phyloP scores from a whole-genome alignment of 2,888 invertebrate species.

The Rhorus exstirpatorius region DNA sequence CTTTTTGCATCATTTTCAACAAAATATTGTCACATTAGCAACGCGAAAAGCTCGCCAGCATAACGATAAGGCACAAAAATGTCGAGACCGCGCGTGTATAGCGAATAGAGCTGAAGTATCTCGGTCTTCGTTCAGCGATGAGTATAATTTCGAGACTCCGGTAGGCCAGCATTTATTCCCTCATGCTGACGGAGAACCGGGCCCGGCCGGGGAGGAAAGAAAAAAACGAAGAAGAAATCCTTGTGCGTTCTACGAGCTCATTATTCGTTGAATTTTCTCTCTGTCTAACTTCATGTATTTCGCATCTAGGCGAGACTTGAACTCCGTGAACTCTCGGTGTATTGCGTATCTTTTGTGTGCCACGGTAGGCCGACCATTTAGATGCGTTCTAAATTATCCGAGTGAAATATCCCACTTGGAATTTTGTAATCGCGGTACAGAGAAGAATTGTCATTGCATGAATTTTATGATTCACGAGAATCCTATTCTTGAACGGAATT shows the following conservation, averaged over 20 bases:
- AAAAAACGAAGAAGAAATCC: conserved; percentile 67
- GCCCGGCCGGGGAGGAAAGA: conserved; percentile 34
- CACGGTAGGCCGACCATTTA: conserved; percentile 57
- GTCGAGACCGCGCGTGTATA: conserved; percentile 35
- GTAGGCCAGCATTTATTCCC: conserved; percentile 58
- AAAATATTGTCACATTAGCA: conserved; percentile 8
- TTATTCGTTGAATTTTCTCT: conserved; percentile 43
- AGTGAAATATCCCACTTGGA: conserved; percentile 46
- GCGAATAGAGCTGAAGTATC: conserved; percentile 54
- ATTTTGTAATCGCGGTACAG: conserved; percentile 49
- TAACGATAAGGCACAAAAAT: conserved; percentile 7
- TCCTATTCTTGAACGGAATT: not conserved
- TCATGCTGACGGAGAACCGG: conserved; percentile 51
- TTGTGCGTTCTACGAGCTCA: conserved; percentile 62
- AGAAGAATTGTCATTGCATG: conserved; percentile 32
- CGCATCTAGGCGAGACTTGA: conserved; percentile 35
- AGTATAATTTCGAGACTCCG: conserved; percentile 67
- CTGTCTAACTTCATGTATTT: conserved; percentile 1
- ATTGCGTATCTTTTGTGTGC: conserved; percentile 63
- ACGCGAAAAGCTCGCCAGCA: conserved; percentile 13
- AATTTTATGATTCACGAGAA: conserved; percentile 7
- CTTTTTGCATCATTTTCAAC: not conserved
- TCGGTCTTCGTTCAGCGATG: conserved; percentile 64
- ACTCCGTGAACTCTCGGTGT: conserved; percentile 48
- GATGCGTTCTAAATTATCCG: conserved; percentile 71